Evolutionary conservation across 2,113 vertebrate genomes (phyloP).

Genomic region (Capricornis sumatraensis): DNA sequence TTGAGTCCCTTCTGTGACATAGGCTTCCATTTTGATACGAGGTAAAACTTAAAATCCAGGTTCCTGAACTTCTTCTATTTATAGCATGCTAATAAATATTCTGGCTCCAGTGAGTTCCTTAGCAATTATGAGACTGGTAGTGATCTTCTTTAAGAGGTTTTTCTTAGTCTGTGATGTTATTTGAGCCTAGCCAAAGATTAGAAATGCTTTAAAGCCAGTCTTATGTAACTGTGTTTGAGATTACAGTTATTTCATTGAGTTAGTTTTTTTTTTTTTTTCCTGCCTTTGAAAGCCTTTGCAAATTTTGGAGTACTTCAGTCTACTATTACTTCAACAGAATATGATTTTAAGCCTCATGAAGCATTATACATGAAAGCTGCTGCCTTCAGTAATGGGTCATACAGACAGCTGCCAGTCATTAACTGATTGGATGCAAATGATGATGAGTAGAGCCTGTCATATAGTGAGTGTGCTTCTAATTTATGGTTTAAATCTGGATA

Average conservation of each 20-base stretch:
- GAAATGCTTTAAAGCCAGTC: slow-evolving; percentile 9
- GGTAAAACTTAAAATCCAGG: background rate
- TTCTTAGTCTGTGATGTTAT: background rate
- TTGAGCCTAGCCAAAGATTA: slow-evolving; percentile 31
- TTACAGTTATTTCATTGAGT: slow-evolving; percentile 22
- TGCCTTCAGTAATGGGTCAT: background rate
- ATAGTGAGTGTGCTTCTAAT: slow-evolving; percentile 31
- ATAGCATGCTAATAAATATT: slow-evolving; percentile 5
- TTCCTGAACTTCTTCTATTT: background rate
- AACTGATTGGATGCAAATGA: slow-evolving; percentile 40
- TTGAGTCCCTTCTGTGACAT: background rate
- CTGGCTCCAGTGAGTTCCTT: background rate
- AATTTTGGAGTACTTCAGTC: slow-evolving; percentile 25
- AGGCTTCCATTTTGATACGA: background rate
- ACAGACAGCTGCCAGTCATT: slow-evolving; percentile 59
- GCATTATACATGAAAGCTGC: background rate
- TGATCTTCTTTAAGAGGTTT: slow-evolving; percentile 5
- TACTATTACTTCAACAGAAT: background rate
- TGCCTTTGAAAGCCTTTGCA: slow-evolving; percentile 30
- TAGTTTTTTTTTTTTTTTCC: background rate
- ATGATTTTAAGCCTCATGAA: slow-evolving; percentile 30
- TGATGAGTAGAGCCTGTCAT: slow-evolving; percentile 13
- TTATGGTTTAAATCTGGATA: slow-evolving; percentile 47
- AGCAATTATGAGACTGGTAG: slow-evolving; percentile 4
- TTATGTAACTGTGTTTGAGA: slow-evolving; percentile 16